Base-by-base conservation (phyloP, 1,140 invertebrate species). In the Drosophila grimshawi region DNA sequence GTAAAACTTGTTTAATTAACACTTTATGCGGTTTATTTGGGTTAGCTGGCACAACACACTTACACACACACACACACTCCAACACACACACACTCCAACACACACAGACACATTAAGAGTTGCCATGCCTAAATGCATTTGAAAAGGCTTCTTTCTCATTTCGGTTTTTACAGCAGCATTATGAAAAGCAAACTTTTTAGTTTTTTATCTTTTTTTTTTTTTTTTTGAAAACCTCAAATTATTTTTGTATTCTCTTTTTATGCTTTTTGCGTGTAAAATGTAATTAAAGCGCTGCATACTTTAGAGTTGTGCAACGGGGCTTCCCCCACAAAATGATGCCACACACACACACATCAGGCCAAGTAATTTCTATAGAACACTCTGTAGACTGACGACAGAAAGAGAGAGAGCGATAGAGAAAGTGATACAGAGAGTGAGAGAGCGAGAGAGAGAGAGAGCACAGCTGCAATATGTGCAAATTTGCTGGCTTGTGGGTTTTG, bases 81-180 rank as follows among this genome's bases (percentile, higher is more conserved):
- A 19, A 39, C 48, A 27, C 33, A 43, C 51, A 48, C 51, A 39
- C 27, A 33, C 5, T 61, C n/a, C n/a, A n/a, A 37, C 46, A 11
- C 37, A 39, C 48, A 27, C 33, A 43, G 43, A 48, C 51, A 39
- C 27, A 41, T 8, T 61, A 11, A 46, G 53, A 4, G 55, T 48
- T 46, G 70, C 19, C 55, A 60, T 53, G 74, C 51, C 55, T 83
- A 65, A 85, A 64, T 80, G 64, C 68, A 55, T 80, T 80, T 62
- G 56, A 85, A 85, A 80, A 49, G 80, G 59, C 48, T 80, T 85
- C 72, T 69, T 64, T 82, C 85, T 85, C 66, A 80, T 83, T 80
- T 75, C 43, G 57, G 41, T 29, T 59, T 62, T 56, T 56, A 71
- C 68, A 76, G 19, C 55, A 30, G 27, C 51, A 63, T 37, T 71